Conservation (phyloP, 2,797 vertebrate genomes). For the Helicolenus hilgendorfi region DNA sequence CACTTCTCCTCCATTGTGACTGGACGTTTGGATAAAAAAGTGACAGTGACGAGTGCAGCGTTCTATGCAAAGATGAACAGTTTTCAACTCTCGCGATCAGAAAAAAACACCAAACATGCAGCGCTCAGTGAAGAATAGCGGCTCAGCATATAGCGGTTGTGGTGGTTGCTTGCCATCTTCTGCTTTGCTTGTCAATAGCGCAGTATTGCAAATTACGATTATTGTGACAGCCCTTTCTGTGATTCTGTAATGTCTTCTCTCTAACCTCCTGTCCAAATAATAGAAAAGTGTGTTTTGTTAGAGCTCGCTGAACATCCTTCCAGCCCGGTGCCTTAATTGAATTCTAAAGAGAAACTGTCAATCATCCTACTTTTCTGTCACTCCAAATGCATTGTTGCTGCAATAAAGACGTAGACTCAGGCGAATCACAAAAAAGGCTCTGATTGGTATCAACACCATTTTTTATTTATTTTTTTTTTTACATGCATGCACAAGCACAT, state of each 20-base stretch:
- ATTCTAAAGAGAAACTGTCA: slow-evolving; percentile 49
- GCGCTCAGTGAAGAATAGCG: background rate
- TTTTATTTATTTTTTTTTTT: background rate
- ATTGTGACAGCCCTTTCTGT: background rate
- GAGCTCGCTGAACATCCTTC: slow-evolving; percentile 13
- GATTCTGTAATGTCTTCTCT: background rate
- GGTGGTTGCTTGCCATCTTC: no score
- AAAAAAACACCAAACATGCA: background rate
- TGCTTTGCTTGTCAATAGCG: no score
- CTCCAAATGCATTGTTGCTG: slow-evolving; percentile 54
- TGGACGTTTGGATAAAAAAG: background rate
- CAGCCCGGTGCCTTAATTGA: slow-evolving; percentile 38
- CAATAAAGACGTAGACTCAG: slow-evolving; percentile 30
- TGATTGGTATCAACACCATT: slow-evolving; percentile 31
- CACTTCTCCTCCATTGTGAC: background rate
- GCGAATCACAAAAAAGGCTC: slow-evolving; percentile 47
- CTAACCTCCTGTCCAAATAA: slow-evolving; percentile 26
- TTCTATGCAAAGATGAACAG: background rate
- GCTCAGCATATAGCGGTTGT: background rate
- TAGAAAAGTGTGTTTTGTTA: slow-evolving; percentile 23
- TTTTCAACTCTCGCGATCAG: background rate
- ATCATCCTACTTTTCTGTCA: slow-evolving; percentile 58
- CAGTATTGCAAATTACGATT: no score
- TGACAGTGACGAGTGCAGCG: background rate
- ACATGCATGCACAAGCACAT: slow-evolving; percentile 27